phyloP scores from a whole-genome alignment of 2,797 vertebrate species.

The Siniperca undulata region DNA sequence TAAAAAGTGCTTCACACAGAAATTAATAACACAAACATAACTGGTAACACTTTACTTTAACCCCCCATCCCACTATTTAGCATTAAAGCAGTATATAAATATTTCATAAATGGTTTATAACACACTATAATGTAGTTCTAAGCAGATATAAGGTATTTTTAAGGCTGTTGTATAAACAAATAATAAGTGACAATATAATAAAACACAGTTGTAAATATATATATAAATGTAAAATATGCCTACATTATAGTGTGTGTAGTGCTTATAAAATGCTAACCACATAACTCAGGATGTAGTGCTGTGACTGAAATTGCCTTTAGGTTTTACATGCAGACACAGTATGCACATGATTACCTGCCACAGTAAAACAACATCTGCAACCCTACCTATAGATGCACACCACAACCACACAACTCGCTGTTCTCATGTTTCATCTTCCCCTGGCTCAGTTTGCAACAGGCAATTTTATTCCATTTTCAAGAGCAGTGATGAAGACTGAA shows the following conservation, averaged over 20 bases:
- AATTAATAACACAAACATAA: not conserved
- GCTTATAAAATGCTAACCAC: not conserved
- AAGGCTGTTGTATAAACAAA: too few species aligned
- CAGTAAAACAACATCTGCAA: constrained; percentile 24
- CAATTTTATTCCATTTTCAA: not conserved
- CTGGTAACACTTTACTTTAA: not conserved
- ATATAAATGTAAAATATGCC: too few species aligned
- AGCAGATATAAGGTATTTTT: not conserved
- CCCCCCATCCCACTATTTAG: not conserved
- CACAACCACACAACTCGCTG: constrained; percentile 2
- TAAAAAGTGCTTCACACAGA: not conserved
- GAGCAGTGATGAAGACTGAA: not conserved
- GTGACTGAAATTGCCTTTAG: not conserved
- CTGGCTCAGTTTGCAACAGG: not conserved
- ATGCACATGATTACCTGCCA: not conserved
- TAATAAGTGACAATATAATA: too few species aligned
- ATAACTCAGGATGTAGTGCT: not conserved
- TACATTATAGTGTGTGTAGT: too few species aligned
- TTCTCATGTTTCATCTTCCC: constrained; percentile 9
- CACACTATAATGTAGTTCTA: not conserved
- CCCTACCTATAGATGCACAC: constrained; percentile 3
- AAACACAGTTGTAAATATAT: too few species aligned
- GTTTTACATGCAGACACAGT: constrained; percentile 15
- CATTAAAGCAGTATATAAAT: not conserved
- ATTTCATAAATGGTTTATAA: not conserved